Evolutionary conservation across 2,797 vertebrate genomes (phyloP).

Genomic region (Silurus lanzhouensis): DNA sequence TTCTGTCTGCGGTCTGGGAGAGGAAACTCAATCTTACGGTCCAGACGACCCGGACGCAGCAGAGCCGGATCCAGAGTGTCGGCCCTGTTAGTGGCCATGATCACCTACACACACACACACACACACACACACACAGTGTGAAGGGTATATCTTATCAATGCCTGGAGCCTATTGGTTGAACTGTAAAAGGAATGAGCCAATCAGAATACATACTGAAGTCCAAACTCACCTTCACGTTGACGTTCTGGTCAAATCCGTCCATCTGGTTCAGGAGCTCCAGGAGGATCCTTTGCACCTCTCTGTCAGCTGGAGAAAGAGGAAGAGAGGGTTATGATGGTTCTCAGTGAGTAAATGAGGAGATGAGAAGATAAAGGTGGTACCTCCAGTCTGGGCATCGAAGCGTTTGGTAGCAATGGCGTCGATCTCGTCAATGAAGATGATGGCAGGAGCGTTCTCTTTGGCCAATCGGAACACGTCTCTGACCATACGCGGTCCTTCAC

Average conservation of each 20-base stretch:
- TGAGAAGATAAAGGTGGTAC: slow-evolving; percentile 60
- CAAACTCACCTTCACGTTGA: slow-evolving; percentile 87
- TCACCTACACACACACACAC: slow-evolving; percentile 74
- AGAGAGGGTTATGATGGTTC: background rate
- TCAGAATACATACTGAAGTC: background rate
- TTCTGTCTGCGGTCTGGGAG: slow-evolving; percentile 92
- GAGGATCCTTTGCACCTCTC: slow-evolving; percentile 91
- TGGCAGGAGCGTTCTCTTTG: slow-evolving; percentile 95
- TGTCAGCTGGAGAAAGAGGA: slow-evolving; percentile 77
- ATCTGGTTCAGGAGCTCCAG: slow-evolving; percentile 95
- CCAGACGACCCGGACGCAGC: slow-evolving; percentile 87
- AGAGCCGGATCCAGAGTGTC: slow-evolving; percentile 92
- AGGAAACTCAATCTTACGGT: slow-evolving; percentile 94
- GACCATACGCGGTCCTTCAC: slow-evolving; percentile 93
- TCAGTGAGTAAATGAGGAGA: no score
- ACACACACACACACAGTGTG: background rate
- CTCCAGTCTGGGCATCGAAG: slow-evolving; percentile 93
- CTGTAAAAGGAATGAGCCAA: background rate
- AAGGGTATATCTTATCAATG: background rate
- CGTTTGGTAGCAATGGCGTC: slow-evolving; percentile 95
- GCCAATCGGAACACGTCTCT: slow-evolving; percentile 93
- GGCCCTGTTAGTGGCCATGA: slow-evolving; percentile 95
- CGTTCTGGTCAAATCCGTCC: slow-evolving; percentile 95
- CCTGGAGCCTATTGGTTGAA: background rate
- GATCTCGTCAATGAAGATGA: slow-evolving; percentile 97